phyloP scores from a whole-genome alignment of 2,888 invertebrate species.

The Psococerastis gibbosa region DNA sequence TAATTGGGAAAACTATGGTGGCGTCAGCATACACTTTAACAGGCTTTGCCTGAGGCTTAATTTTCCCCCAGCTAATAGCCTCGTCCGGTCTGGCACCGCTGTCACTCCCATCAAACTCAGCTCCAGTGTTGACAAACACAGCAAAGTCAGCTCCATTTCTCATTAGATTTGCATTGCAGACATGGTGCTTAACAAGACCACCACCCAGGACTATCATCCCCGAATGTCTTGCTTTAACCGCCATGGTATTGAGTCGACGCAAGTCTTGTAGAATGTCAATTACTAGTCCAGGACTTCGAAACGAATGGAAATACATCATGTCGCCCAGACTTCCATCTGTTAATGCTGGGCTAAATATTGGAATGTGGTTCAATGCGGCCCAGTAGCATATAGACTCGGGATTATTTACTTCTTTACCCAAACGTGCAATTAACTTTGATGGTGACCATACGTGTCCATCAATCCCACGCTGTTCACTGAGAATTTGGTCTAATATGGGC shows the following conservation, averaged over 20 bases:
- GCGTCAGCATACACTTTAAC: constrained; percentile 92
- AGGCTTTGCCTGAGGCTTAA: constrained; percentile 66
- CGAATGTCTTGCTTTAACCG: constrained; percentile 79
- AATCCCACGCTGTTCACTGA: constrained; percentile 66
- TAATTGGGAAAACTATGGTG: constrained; percentile 77
- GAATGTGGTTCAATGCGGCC: constrained; percentile 92
- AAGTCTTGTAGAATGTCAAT: constrained; percentile 89
- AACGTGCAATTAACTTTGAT: constrained; percentile 58
- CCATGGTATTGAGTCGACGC: constrained; percentile 75
- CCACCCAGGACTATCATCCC: constrained; percentile 96
- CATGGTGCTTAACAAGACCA: constrained; percentile 96
- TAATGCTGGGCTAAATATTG: constrained; percentile 91
- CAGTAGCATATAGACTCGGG: constrained; percentile 89
- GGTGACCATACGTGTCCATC: constrained; percentile 76
- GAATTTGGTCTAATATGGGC: constrained; percentile 79
- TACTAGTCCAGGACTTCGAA: constrained; percentile 75
- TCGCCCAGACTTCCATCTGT: constrained; percentile 97
- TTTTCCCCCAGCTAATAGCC: constrained; percentile 98
- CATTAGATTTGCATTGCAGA: constrained; percentile 99
- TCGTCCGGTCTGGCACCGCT: constrained; percentile 96
- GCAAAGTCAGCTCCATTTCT: constrained; percentile 92
- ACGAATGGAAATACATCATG: constrained; percentile 98
- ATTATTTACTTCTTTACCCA: constrained; percentile 83
- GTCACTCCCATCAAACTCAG: constrained; percentile 95
- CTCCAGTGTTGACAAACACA: constrained; percentile 87